Conservation (phyloP, 2,888 invertebrate genomes). For the Acleris literana region DNA sequence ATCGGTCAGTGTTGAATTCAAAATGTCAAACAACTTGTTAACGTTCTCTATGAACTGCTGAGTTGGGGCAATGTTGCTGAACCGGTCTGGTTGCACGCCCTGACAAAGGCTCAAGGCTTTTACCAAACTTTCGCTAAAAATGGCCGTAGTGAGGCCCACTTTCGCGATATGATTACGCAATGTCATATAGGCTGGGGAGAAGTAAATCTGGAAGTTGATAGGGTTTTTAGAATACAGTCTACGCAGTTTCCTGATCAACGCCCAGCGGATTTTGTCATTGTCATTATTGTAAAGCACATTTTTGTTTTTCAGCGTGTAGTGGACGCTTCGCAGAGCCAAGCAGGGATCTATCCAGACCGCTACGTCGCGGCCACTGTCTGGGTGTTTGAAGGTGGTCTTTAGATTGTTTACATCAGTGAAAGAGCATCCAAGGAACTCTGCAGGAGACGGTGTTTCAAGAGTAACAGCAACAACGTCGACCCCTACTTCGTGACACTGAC, state of each 20-base stretch:
- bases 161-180: conserved; percentile 18
- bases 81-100: neutral
- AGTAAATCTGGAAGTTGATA: neutral
- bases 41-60: conserved; percentile 6
- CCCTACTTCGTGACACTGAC: conserved; percentile 23
- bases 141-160: conserved; percentile 11
- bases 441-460: conserved; percentile 19
- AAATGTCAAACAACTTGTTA: conserved; percentile 11
- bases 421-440: conserved; percentile 17
- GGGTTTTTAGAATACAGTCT: neutral
- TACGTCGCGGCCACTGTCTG: conserved; percentile 8
- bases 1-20: conserved; percentile 1
- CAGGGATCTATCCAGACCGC: conserved; percentile 24
- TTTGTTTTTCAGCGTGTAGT: conserved; percentile 12
- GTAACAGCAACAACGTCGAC: conserved; percentile 30
- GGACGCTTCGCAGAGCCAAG: conserved; percentile 16
- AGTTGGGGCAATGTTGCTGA: conserved; percentile 2
- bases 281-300: neutral
- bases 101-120: conserved; percentile 7
- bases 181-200: neutral
- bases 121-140: conserved; percentile 14
- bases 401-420: conserved; percentile 14
- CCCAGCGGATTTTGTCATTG: conserved; percentile 13
- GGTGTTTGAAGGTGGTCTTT: conserved; percentile 27
- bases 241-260: conserved; percentile 10